phyloP scores from a whole-genome alignment of 2,113 vertebrate species.

The Phoxinus phoxinus region DNA sequence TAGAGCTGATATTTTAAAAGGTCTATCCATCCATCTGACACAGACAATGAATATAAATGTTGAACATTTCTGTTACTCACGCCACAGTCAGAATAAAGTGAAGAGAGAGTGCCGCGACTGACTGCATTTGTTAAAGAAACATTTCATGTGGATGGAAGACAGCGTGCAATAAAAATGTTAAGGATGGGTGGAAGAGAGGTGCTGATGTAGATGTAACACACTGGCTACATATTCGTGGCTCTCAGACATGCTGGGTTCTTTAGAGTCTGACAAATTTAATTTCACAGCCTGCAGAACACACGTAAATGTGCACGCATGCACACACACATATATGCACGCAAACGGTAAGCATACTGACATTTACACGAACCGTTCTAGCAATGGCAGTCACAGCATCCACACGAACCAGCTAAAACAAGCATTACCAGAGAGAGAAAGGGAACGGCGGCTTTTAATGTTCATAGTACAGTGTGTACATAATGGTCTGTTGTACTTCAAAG shows the following conservation, averaged over 20 bases:
- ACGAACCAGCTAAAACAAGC: constrained; percentile 71
- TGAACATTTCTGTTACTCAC: constrained; percentile 25
- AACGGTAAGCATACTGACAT: constrained; percentile 75
- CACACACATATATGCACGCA: background rate
- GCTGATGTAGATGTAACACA: constrained; percentile 64
- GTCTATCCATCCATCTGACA: constrained; percentile 4
- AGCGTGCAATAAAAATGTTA: constrained; percentile 56
- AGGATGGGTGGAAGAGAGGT: constrained; percentile 9
- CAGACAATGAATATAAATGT: constrained; percentile 30
- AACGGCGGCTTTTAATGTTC: background rate
- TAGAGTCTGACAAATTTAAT: constrained; percentile 79
- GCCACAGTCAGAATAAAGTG: constrained; percentile 30
- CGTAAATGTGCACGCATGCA: background rate
- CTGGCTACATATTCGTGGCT: constrained; percentile 58
- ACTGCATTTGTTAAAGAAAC: constrained; percentile 12
- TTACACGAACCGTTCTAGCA: constrained; percentile 74
- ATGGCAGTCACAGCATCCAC: constrained; percentile 68
- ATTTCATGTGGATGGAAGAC: background rate
- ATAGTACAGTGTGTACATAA: no score
- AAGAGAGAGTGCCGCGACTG: constrained; percentile 5
- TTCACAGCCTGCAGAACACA: constrained; percentile 75
- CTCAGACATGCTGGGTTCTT: constrained; percentile 61
- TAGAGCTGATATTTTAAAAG: constrained; percentile 15
- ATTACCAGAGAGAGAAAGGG: constrained; percentile 39
- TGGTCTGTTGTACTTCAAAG: no score